Evolutionary conservation across 2,113 vertebrate species (phyloP).

Genomic region (Edolisoma coerulescens): DNA sequence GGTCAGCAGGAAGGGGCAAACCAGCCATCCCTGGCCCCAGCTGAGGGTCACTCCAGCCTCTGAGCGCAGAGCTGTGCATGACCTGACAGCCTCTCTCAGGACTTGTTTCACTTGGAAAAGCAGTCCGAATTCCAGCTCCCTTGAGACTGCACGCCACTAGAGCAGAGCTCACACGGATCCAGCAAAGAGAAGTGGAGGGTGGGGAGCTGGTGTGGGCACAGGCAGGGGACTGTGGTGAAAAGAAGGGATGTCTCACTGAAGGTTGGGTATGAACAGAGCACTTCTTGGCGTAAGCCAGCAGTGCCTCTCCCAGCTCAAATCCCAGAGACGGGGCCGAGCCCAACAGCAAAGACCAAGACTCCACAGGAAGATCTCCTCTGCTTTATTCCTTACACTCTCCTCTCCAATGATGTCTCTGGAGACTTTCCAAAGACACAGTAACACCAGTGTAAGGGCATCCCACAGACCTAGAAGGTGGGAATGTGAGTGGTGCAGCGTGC

Average conservation of each 20-base stretch:
- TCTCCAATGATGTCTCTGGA: neutral
- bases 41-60: neutral
- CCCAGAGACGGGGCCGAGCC: neutral
- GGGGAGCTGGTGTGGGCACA: neutral
- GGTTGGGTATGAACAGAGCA: neutral
- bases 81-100: neutral
- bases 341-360: neutral
- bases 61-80: neutral
- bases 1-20: neutral
- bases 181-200: neutral
- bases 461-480: neutral
- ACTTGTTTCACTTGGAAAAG: neutral
- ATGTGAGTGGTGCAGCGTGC: rapidly evolving
- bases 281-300: neutral
- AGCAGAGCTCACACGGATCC: neutral
- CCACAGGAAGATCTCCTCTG: rapidly evolving
- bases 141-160: too few species aligned
- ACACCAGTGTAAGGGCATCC: neutral
- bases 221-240: neutral
- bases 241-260: neutral
- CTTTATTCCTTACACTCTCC: neutral
- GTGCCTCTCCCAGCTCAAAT: neutral
- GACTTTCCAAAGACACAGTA: neutral
- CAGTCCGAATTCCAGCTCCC: neutral
- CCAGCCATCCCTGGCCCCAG: rapidly evolving